phyloP scores from a whole-genome alignment of 1,140 invertebrate genomes.

The Drosophila arawakana region DNA sequence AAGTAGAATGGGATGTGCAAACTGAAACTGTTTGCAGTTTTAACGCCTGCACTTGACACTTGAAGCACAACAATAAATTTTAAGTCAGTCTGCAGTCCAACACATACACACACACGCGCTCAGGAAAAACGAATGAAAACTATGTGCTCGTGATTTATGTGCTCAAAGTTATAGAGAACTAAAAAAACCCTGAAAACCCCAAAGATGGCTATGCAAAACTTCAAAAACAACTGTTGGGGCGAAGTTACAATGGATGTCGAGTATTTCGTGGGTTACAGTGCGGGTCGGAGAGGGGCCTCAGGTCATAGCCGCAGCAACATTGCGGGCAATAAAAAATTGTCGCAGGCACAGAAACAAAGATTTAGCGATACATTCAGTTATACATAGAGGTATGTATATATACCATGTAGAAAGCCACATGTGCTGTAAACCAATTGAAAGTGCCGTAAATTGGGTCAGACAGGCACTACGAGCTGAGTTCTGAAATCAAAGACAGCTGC shows the following conservation, averaged over 20 bases:
- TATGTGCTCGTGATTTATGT: conserved; percentile 73
- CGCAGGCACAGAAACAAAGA: conserved; percentile 46
- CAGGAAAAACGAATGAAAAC: conserved; percentile 47
- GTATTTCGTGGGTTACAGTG: background rate
- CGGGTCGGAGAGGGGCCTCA: conserved; percentile 3
- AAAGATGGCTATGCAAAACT: conserved; percentile 74
- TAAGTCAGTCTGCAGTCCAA: conserved; percentile 59
- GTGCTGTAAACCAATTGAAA: conserved; percentile 73
- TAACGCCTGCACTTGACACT: conserved; percentile 72
- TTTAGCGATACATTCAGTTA: conserved; percentile 37
- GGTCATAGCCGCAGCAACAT: conserved; percentile 63
- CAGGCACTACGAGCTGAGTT: conserved; percentile 17
- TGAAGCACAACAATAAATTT: conserved; percentile 69
- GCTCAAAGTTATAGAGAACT: conserved; percentile 51
- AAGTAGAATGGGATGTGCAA: conserved; percentile 28
- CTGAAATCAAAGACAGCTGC: conserved; percentile 37
- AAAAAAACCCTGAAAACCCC: conserved; percentile 42
- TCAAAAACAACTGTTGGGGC: conserved; percentile 60
- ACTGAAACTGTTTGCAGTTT: conserved; percentile 41
- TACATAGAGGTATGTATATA: conserved; percentile 7
- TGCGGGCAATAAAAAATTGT: conserved; percentile 64
- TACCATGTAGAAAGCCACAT: conserved; percentile 52
- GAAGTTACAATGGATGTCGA: background rate
- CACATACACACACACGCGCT: conserved; percentile 15
- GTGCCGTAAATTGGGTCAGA: conserved; percentile 79